A percentile compares a stretch with the other conserved stretches of the same genome.
These are phyloP conservation scores for Spodoptera litura DNA, from an alignment of 1,140 invertebrate species.

Conservation along the genomic window DNA sequence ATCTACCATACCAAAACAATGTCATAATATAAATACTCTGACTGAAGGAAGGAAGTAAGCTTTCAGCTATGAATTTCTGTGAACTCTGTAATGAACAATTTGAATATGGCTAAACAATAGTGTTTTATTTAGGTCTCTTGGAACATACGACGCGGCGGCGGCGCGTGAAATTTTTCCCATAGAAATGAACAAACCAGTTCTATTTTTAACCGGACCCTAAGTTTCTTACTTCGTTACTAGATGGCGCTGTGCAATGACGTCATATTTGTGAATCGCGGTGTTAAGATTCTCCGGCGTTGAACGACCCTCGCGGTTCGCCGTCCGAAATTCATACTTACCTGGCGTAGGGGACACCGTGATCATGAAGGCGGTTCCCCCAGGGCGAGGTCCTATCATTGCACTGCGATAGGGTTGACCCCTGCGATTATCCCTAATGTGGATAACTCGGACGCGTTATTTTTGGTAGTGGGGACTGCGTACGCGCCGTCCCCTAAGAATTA, in stretches of 20 bases:
- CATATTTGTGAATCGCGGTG: slow-evolving; percentile 2
- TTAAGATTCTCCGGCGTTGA: slow-evolving; percentile 8
- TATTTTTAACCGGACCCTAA: neutral
- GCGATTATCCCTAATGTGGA: too few species aligned
- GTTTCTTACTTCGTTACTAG: neutral
- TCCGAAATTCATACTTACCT: slow-evolving; percentile 1
- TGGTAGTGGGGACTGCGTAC: too few species aligned
- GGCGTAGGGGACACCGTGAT: neutral
- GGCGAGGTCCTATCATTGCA: neutral
- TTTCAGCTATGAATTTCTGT: too few species aligned
- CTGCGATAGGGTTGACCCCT: neutral
- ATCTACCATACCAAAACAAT: too few species aligned
- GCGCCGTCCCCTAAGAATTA: too few species aligned
- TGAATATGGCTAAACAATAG: too few species aligned
- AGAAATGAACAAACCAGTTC: neutral
- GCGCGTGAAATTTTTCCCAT: neutral
- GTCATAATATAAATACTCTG: too few species aligned
- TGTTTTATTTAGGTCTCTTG: too few species aligned
- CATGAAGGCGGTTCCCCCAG: slow-evolving; percentile 8
- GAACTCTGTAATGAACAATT: too few species aligned
- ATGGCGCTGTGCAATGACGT: slow-evolving; percentile 1
- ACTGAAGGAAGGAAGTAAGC: too few species aligned
- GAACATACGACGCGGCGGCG: too few species aligned
- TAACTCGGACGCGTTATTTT: too few species aligned
- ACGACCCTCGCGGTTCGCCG: neutral